phyloP scores from a whole-genome alignment of 2,797 vertebrate genomes.

The Platalea minor region DNA sequence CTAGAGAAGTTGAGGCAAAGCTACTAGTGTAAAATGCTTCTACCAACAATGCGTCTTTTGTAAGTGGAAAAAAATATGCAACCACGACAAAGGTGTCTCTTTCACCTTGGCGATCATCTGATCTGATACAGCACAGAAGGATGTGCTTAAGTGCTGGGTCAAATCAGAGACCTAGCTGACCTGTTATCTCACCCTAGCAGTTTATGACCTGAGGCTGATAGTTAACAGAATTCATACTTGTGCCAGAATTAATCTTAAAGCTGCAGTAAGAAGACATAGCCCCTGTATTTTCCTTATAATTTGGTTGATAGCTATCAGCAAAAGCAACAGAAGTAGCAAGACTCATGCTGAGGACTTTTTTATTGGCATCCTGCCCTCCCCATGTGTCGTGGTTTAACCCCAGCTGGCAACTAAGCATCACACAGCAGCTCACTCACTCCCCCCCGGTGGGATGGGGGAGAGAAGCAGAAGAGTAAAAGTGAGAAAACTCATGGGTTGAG shows the following conservation, averaged over 20 bases:
- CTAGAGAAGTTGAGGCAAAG: constrained; percentile 62
- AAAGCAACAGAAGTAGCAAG: background rate
- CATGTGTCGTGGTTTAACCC: too few species aligned
- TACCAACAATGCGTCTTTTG: background rate
- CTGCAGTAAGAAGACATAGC: background rate
- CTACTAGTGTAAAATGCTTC: background rate
- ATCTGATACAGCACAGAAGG: background rate
- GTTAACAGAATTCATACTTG: background rate
- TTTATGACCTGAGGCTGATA: background rate
- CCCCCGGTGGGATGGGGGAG: too few species aligned
- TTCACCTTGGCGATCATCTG: background rate
- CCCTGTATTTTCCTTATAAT: background rate
- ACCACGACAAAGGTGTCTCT: background rate
- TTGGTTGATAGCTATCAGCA: background rate
- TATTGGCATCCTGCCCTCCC: background rate
- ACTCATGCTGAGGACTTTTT: background rate
- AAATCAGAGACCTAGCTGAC: background rate
- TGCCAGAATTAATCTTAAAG: background rate
- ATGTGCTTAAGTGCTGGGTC: background rate
- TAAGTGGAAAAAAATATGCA: background rate
- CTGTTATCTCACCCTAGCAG: background rate
- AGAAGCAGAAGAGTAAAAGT: too few species aligned
- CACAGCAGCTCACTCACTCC: too few species aligned
- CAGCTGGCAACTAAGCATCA: too few species aligned
- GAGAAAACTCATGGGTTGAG: too few species aligned